phyloP scores from a whole-genome alignment of 2,797 vertebrate genomes.

The Megalops cyprinoides region DNA sequence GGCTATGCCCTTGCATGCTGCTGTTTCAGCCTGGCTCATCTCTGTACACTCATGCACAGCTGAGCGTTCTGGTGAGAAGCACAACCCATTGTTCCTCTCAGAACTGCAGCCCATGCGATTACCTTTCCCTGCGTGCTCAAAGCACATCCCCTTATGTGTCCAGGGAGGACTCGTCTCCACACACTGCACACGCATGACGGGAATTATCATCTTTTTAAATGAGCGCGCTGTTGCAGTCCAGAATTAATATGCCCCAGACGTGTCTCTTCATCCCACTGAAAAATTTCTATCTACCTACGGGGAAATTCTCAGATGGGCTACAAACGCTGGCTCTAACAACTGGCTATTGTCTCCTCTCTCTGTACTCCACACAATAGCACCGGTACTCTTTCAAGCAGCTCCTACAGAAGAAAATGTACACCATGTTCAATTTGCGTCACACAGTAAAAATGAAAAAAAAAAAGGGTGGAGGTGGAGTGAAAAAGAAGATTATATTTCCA shows the following conservation, averaged over 20 bases:
- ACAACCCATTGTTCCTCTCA: conserved; percentile 2
- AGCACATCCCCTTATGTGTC: neutral
- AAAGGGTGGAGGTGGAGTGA: neutral
- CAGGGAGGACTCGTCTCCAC: neutral
- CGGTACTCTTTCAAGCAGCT: neutral
- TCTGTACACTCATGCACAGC: neutral
- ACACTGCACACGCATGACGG: neutral
- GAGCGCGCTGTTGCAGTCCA: neutral
- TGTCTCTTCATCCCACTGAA: neutral
- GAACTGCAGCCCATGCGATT: neutral
- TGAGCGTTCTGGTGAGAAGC: neutral
- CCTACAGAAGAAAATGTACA: neutral
- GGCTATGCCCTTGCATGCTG: neutral
- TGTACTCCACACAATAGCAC: neutral
- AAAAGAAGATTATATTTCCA: too few relatives aligned
- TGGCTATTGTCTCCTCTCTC: neutral
- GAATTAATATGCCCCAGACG: neutral
- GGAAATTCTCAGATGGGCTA: neutral
- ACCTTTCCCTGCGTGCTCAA: neutral
- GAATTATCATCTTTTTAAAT: conserved; percentile 10
- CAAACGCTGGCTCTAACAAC: neutral
- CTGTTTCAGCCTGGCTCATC: neutral
- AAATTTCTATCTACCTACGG: conserved; percentile 17
- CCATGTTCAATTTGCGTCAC: neutral
- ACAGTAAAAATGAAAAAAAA: neutral